Conservation (phyloP, 35 echinoderm and acorn worm species). For the Nesometra sesokonis region DNA sequence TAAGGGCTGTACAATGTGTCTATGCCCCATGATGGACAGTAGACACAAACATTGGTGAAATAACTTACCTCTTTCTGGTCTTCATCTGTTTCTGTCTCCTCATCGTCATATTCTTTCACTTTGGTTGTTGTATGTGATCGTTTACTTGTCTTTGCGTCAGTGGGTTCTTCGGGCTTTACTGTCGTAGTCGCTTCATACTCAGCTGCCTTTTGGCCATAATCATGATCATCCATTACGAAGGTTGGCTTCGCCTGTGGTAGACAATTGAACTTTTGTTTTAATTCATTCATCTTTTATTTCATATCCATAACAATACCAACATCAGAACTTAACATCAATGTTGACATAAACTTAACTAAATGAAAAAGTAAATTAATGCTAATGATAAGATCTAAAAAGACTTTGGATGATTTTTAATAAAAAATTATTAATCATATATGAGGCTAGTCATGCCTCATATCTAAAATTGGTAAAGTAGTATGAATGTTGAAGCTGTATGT, state of each 20-base stretch:
- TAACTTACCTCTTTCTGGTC: background rate
- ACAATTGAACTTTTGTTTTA: background rate
- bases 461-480: too few relatives aligned
- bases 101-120: background rate
- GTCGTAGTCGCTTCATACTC: background rate
- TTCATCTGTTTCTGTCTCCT: background rate
- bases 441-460: too few relatives aligned
- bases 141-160: background rate
- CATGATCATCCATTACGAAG: constrained; percentile 32
- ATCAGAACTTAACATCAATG: background rate
- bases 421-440: too few relatives aligned
- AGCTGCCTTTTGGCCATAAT: constrained; percentile 33
- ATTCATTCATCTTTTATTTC: background rate
- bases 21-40: too few relatives aligned
- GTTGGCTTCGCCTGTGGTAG: background rate
- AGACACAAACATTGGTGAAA: too few relatives aligned
- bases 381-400: too few relatives aligned
- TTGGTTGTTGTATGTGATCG: background rate
- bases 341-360: background rate
- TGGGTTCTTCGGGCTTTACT: background rate
- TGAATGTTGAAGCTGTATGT: too few relatives aligned
- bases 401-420: too few relatives aligned
- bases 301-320: background rate
- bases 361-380: too few relatives aligned
- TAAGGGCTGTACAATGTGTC: too few relatives aligned